phyloP scores from a whole-genome alignment of 2,113 vertebrate genomes.

The Bombycilla garrulus region DNA sequence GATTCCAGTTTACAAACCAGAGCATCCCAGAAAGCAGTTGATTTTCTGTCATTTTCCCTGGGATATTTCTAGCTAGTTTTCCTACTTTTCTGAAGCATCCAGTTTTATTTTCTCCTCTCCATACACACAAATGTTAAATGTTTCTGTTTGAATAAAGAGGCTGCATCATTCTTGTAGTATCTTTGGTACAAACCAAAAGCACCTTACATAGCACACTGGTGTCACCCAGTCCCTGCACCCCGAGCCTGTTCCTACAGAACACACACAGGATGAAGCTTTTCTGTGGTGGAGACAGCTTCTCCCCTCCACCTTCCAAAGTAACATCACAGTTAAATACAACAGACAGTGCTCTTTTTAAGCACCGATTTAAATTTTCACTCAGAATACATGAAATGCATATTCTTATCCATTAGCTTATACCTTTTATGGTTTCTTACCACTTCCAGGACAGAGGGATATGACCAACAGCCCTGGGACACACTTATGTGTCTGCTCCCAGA shows the following conservation, averaged over 20 bases:
- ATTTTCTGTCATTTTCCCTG: neutral
- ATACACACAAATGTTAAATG: neutral
- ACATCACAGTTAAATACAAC: constrained; percentile 13
- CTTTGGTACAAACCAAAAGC: constrained; percentile 43
- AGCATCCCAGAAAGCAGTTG: neutral
- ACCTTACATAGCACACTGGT: neutral
- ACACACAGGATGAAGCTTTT: neutral
- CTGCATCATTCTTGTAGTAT: neutral
- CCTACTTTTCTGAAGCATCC: neutral
- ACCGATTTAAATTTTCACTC: neutral
- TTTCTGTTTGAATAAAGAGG: neutral
- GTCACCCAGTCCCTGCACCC: neutral
- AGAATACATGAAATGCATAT: neutral
- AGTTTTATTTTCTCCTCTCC: neutral
- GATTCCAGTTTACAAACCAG: constrained; percentile 26
- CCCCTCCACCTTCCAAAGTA: neutral
- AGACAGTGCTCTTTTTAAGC: neutral
- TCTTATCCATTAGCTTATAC: constrained; percentile 37
- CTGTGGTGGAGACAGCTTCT: neutral
- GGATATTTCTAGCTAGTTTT: neutral
- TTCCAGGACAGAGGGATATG: neutral
- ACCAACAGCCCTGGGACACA: neutral
- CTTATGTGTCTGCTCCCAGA: neutral
- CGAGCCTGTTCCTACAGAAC: neutral
- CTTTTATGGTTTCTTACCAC: neutral